Base-by-base conservation (phyloP, 2,888 invertebrate genomes). In the Drosophila cracens region DNA sequence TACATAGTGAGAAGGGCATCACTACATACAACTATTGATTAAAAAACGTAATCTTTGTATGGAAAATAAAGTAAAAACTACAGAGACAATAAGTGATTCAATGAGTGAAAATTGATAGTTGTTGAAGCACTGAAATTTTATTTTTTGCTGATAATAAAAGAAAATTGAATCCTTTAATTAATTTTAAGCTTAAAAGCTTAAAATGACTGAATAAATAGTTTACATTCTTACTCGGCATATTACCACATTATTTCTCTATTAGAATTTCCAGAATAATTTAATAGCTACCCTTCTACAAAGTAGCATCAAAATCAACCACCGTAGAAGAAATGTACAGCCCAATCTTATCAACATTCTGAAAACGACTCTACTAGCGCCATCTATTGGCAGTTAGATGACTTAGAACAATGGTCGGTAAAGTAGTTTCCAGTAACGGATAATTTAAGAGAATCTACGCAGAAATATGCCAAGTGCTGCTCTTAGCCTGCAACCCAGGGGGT, bases 371-470 rank as follows among this genome's bases (percentile, higher is more conserved):
- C 27, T 56, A 48, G 81, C 90, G 91, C 82, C 91, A 87, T 81
- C 90, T 90, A 81, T 78, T 36, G 79, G 8, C 43, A 54, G 74
- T 64, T 82, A 74, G 75, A 63, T 46, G 31, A 57, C 40, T 61
- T 73, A 67, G 58, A 56, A 18, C 16, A 58, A 68, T 31, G 66
- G 86, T 87, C 87, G 87, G 74, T 84, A 88, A 82, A 74, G 81
- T 76, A 87, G 87, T 87, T 78, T 68, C 40, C 34, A n/a, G 51
- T 33, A 31, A 40, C 81, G 85, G 88, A 91, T 90, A 91, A 82
- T 65, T 74, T 78, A 89, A 89, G 89, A 89, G 89, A 82, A 83
- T 66, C 70, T 70, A 74, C 57, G 49, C 43, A 38, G 58, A 63
- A 72, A 48, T 63, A 56, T 54, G 61, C 69, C 69, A 75, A 70